Evolutionary conservation across 2,888 invertebrate genomes (phyloP), one percentile per base, ranked within the genome.

Genomic region (Andrena dorsata): DNA sequence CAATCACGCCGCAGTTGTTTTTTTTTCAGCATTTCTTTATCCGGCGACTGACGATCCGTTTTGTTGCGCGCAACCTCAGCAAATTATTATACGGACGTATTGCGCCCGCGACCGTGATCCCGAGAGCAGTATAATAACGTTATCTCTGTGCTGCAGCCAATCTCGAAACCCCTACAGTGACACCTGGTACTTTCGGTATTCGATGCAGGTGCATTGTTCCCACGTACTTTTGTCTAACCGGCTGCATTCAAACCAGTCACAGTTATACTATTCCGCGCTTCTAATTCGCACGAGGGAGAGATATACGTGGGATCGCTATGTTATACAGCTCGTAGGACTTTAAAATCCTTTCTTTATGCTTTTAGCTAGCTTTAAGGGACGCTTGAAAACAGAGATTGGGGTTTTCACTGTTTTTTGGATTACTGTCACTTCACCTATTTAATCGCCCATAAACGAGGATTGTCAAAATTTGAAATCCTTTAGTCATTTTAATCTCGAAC

Each of bases 141-240:
- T 85, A 85, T 87, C 82, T 79, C 49, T 10, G 16, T 47, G 7
- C 35, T 41, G 75, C 61, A 73, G 72, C 73, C 77, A 68, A 73
- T 76, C 79, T 76, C 69, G 69, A 74, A 53, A 35, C 35, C 63
- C n/a, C 53, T 66, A 28, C 56, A 70, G 68, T 26, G 53, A 28
- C 58, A 51, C 72, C 47, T 58, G 58, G 58, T 35, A 51, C 64
- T 76, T 72, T 70, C 13, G 30, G 13, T 47, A 35, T 63, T 49
- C 60, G 53, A 41, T 63, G 71, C 83, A 74, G 70, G 58, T 76
- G 74, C 65, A 84, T 86, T 84, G 81, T 84, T 72, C 63, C 61
- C 47, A 51, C 58, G 30, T 79, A 70, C 80, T 80, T 78, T 65
- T 51, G 63, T 75, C 61, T 73, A 71, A 84, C 68, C 53, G 30